Evolutionary conservation across 2,888 invertebrate genomes (phyloP).

Genomic region (Nomada lathburiana): DNA sequence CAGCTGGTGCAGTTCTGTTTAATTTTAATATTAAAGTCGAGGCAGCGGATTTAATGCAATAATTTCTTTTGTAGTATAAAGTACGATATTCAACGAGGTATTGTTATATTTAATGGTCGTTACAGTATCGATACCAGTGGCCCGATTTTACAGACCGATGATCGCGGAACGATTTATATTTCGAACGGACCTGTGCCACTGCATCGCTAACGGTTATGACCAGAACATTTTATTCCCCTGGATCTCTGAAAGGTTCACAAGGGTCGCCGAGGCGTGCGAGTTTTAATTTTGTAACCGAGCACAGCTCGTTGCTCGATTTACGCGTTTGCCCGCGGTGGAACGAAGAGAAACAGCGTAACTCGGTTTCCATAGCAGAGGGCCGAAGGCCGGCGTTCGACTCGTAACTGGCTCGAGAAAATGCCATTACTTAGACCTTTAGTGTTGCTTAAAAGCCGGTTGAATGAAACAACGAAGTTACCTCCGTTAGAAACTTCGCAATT

Average conservation of each 20-base stretch:
- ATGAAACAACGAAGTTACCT: conserved; percentile 33
- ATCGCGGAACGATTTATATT: no score
- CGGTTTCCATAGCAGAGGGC: not conserved
- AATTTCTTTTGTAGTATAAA: no score
- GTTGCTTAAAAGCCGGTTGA: conserved; percentile 19
- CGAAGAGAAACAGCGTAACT: not conserved
- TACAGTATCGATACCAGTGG: no score
- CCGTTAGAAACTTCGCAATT: not conserved
- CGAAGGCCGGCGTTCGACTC: not conserved
- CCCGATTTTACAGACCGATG: no score
- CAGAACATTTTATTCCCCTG: no score
- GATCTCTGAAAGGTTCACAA: not conserved
- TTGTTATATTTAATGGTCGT: no score
- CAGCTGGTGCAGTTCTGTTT: no score
- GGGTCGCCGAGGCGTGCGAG: not conserved
- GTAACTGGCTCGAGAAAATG: conserved; percentile 6
- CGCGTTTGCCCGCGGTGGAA: not conserved
- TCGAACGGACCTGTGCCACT: no score
- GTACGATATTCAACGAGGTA: no score
- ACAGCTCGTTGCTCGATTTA: not conserved
- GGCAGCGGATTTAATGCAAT: no score
- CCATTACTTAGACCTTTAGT: conserved; percentile 7
- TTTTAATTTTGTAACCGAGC: not conserved
- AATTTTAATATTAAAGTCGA: no score
- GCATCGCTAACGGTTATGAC: no score